phyloP scores from a whole-genome alignment of 2,888 invertebrate genomes.

The Troides oblongomaculatus region DNA sequence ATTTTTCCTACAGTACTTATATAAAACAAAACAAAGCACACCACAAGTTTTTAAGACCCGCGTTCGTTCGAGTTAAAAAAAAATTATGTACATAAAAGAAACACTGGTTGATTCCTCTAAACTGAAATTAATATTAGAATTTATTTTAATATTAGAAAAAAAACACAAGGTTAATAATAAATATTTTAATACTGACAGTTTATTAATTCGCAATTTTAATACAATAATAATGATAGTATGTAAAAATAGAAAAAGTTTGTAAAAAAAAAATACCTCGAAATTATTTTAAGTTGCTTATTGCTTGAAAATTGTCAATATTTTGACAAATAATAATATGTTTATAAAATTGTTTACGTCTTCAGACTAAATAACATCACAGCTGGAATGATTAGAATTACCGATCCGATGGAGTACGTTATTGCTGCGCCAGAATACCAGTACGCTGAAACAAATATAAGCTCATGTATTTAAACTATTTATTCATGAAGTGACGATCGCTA shows the following conservation, averaged over 20 bases:
- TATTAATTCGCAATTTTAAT: conserved; percentile 29
- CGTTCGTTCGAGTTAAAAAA: no score
- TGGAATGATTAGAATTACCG: conserved; percentile 87
- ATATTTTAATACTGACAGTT: conserved; percentile 33
- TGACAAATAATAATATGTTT: conserved; percentile 37
- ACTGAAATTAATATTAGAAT: no score
- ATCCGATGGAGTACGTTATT: conserved; percentile 90
- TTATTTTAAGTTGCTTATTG: conserved; percentile 32
- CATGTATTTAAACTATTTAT: no score
- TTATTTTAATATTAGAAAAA: no score
- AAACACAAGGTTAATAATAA: conserved; percentile 8
- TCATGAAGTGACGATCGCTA: no score
- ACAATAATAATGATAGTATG: conserved; percentile 24
- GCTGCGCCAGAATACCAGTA: conserved; percentile 96
- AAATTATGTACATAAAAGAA: no score
- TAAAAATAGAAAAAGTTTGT: conserved; percentile 29
- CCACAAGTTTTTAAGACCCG: no score
- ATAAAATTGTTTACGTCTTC: conserved; percentile 47
- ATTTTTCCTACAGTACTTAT: no score
- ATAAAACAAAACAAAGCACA: no score
- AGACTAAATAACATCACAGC: conserved; percentile 82
- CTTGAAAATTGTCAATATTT: conserved; percentile 32
- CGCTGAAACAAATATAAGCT: conserved; percentile 71
- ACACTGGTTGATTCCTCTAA: no score
- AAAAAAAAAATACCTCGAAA: conserved; percentile 27